A percentile compares a stretch with the other conserved stretches of the same genome.
Evolutionary conservation across 2,113 vertebrate genomes (phyloP).

Genomic region (Cyprinus carpio): DNA sequence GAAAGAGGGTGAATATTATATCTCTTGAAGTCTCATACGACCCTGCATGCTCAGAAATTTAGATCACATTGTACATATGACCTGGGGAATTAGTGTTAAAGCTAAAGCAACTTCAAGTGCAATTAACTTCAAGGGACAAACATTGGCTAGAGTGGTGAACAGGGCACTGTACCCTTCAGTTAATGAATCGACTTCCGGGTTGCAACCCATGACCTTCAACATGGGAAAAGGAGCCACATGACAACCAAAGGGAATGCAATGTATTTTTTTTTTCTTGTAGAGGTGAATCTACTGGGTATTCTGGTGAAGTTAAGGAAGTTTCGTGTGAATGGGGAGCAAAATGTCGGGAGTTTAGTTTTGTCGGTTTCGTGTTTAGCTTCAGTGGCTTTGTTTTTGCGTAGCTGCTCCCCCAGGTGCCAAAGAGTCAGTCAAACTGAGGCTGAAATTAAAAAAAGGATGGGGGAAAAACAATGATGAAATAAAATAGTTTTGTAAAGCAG

Average conservation of each 20-base stretch:
- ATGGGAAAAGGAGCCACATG: background rate
- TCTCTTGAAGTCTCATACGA: no score
- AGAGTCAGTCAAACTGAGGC: conserved; percentile 26
- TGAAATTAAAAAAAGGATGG: conserved; percentile 22
- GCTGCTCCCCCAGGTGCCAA: conserved; percentile 31
- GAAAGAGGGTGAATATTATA: conserved; percentile 18
- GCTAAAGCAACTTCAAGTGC: background rate
- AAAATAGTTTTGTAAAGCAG: conserved; percentile 17
- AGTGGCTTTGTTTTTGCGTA: conserved; percentile 45
- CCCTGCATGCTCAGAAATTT: background rate
- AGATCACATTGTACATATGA: background rate
- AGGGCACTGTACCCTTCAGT: background rate
- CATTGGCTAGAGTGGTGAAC: background rate
- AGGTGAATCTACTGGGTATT: background rate
- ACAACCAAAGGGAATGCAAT: background rate
- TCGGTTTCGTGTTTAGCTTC: conserved; percentile 28
- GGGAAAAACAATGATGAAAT: background rate
- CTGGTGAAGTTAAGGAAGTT: background rate
- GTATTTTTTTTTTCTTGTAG: background rate
- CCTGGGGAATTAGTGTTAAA: background rate
- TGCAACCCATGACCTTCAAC: background rate
- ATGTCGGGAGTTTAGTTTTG: background rate
- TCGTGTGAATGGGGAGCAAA: conserved; percentile 8
- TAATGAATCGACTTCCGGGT: background rate
- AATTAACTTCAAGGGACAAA: background rate